phyloP scores from a whole-genome alignment of 2,888 invertebrate species.

The Ferdinandea cuprea region DNA sequence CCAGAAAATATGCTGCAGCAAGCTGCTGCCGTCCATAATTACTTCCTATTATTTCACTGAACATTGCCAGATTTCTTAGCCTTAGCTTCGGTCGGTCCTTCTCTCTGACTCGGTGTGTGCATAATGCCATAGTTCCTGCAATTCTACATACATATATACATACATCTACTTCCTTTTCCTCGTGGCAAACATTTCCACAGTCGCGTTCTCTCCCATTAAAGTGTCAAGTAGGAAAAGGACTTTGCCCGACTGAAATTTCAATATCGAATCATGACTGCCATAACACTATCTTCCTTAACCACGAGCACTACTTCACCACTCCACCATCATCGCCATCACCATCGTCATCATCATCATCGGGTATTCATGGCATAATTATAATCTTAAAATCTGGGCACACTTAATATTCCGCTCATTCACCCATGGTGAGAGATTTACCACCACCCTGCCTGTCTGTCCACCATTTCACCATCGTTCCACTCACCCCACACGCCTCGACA shows the following conservation, averaged over 20 bases:
- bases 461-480: neutral
- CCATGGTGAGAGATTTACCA: slow-evolving; percentile 56
- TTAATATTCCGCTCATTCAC: slow-evolving; percentile 72
- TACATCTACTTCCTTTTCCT: slow-evolving; percentile 9
- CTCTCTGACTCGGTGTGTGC: slow-evolving; percentile 20
- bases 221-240: slow-evolving; percentile 64
- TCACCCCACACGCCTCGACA: slow-evolving; percentile 20
- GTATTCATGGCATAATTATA: slow-evolving; percentile 74
- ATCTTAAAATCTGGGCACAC: slow-evolving; percentile 74
- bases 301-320: slow-evolving; percentile 6
- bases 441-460: slow-evolving; percentile 17
- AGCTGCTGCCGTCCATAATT: slow-evolving; percentile 60
- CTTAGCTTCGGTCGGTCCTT: neutral
- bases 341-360: slow-evolving; percentile 61
- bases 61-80: slow-evolving; percentile 50
- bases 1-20: slow-evolving; percentile 33
- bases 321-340: slow-evolving; percentile 21
- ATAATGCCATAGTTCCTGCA: slow-evolving; percentile 43
- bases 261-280: slow-evolving; percentile 66
- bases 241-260: slow-evolving; percentile 72
- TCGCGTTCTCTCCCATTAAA: slow-evolving; percentile 55
- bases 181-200: slow-evolving; percentile 10
- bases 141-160: no score
- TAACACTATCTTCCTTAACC: slow-evolving; percentile 26
- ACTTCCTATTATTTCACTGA: slow-evolving; percentile 68